A percentile compares a stretch with the other conserved stretches of the same genome.
Conservation (phyloP, 2,113 vertebrate genomes). For the Aptenodytes forsteri region DNA sequence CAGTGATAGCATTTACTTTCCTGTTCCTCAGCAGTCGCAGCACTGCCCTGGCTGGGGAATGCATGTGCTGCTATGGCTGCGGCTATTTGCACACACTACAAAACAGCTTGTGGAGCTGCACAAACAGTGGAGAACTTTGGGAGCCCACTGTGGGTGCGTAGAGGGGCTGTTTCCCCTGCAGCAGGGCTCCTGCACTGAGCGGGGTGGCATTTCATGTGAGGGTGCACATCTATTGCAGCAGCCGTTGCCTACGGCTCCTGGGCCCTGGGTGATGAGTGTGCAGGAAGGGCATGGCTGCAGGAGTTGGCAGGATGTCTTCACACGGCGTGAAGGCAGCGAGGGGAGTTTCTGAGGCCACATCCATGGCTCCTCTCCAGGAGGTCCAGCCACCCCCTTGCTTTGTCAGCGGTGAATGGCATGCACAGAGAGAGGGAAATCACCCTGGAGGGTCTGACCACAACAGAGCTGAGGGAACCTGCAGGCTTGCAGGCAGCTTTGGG, state of each 20-base stretch:
- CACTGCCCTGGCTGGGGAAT: neutral
- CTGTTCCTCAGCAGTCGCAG: neutral
- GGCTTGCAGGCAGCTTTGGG: neutral
- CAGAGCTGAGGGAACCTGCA: neutral
- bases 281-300: rapidly evolving
- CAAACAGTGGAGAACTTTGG: neutral
- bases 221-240: neutral
- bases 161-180: neutral
- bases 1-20: neutral
- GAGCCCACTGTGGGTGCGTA: rapidly evolving
- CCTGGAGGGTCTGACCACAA: no score
- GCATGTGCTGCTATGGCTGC: rapidly evolving
- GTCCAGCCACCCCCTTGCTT: neutral
- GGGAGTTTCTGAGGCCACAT: neutral
- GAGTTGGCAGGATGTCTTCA: neutral
- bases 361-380: neutral
- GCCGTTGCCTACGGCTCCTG: neutral
- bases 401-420: neutral
- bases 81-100: neutral
- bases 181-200: neutral
- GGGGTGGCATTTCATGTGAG: rapidly evolving
- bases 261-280: rapidly evolving
- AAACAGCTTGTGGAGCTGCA: neutral
- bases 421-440: neutral
- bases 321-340: rapidly evolving